phyloP scores from a whole-genome alignment of 2,888 invertebrate species.

The Scrobipalpa atriplicella region DNA sequence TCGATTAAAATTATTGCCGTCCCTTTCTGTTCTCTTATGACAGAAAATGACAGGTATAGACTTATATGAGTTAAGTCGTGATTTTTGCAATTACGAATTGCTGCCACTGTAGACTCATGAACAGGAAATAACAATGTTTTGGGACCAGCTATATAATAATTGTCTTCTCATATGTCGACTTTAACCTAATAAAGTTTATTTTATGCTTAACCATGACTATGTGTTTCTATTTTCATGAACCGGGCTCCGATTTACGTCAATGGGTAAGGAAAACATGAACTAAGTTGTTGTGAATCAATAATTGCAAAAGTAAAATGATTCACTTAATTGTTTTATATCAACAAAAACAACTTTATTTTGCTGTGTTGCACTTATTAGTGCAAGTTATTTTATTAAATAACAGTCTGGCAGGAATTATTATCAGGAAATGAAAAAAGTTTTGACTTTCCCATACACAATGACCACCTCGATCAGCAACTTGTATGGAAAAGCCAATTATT shows the following conservation, averaged over 20 bases:
- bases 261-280: constrained; percentile 2
- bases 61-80: too few relatives aligned
- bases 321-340: constrained; percentile 2
- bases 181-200: not conserved
- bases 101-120: not conserved
- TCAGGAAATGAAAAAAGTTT: too few relatives aligned
- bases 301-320: not conserved
- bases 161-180: not conserved
- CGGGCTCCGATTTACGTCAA: constrained; percentile 13
- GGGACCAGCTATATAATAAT: not conserved
- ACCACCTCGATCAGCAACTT: too few relatives aligned
- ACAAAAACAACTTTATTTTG: not conserved
- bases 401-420: too few relatives aligned
- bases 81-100: too few relatives aligned
- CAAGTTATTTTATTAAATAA: too few relatives aligned
- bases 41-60: too few relatives aligned
- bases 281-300: constrained; percentile 16
- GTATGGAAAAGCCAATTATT: too few relatives aligned
- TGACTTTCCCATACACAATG: too few relatives aligned
- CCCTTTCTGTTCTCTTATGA: too few relatives aligned
- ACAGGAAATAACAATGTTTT: constrained; percentile 10
- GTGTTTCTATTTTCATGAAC: constrained; percentile 7
- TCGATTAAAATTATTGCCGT: too few relatives aligned
- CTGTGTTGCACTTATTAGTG: not conserved
- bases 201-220: constrained; percentile 21